phyloP scores from a whole-genome alignment of 2,113 vertebrate genomes.

The Lepisosteus osseus region DNA sequence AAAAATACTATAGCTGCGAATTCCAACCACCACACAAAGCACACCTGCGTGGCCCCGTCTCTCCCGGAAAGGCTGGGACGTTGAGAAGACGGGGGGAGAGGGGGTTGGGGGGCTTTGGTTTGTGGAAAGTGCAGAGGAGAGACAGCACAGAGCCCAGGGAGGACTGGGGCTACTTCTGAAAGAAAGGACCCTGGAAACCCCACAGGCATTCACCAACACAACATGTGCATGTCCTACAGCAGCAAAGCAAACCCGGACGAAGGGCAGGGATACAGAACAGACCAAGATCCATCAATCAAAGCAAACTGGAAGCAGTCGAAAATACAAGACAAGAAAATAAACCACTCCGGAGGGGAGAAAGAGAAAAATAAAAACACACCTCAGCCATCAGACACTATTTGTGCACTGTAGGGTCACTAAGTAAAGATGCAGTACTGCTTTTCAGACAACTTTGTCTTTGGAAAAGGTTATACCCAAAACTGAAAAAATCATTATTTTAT shows the following conservation, averaged over 20 bases:
- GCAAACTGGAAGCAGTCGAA: not conserved
- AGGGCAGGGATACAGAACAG: no score
- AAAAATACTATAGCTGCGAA: no score
- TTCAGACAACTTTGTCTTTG: constrained; percentile 25
- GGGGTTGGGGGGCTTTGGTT: not conserved
- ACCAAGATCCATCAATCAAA: not conserved
- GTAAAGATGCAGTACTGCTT: constrained; percentile 68
- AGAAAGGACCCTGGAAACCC: constrained; percentile 18
- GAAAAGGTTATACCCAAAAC: constrained; percentile 2
- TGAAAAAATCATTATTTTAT: not conserved
- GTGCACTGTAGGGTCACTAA: constrained; percentile 54
- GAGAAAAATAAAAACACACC: constrained; percentile 26
- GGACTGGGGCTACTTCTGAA: not conserved
- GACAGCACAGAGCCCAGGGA: no score
- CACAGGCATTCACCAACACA: constrained; percentile 16
- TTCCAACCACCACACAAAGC: no score
- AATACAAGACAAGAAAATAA: constrained; percentile 4
- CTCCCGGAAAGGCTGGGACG: no score
- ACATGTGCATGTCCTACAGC: constrained; percentile 2
- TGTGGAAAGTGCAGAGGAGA: no score
- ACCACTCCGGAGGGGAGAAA: no score
- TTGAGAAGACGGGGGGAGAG: not conserved
- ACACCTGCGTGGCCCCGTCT: no score
- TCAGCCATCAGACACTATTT: constrained; percentile 65
- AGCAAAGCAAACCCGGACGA: constrained; percentile 8